Base-by-base conservation (phyloP, 2,888 invertebrate genomes). In the Brachyptera putata region DNA sequence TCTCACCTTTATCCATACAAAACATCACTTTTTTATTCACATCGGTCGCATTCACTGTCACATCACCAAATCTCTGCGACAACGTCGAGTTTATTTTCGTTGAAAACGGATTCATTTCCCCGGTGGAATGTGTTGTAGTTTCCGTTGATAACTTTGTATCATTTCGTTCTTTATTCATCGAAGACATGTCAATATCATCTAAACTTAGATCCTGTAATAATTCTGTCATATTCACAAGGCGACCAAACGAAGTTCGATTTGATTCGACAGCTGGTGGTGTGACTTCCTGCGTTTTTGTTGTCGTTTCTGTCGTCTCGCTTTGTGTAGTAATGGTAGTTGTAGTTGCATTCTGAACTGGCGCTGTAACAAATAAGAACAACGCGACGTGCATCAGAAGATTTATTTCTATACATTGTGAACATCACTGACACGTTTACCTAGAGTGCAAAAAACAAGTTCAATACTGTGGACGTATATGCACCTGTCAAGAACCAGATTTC, bases 101-200 rank as follows among this genome's bases (percentile, higher is more conserved):
- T 1, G 61, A 26, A 21, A 21, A n/a, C 9, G 37, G 24, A 1
- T 16, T 26, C 30, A 7, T 30, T 5, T 11, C 7, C 7, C 11
- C 30, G 30, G 30, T 7, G 30, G 30, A 30, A 5, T 30, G 7
- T 11, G 30, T 30, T 30, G 30, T 30, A 11, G 30, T 7, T 11
- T 30, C 30, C 30, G 30, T 30, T 30, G 30, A n/a, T n/a, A 9
- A 3, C 46, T 11, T 13, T n/a, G 46, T 24, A 46, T 2, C 58
- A 7, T 57, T 30, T n/a, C 36, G 21, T 13, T 39, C 11, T 25
- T 26, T 21, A 7, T 49, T 37, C 22, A 26, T 57, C 13, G 55
- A 18, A 9, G 60, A 25, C 22, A 57, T 56, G 55, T 60, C 62
- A 56, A 64, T 60, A 58, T 64, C 64, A 30, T 64, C 64, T 49